Evolutionary conservation across 2,113 vertebrate genomes (phyloP).

Genomic region (Albula goreensis): DNA sequence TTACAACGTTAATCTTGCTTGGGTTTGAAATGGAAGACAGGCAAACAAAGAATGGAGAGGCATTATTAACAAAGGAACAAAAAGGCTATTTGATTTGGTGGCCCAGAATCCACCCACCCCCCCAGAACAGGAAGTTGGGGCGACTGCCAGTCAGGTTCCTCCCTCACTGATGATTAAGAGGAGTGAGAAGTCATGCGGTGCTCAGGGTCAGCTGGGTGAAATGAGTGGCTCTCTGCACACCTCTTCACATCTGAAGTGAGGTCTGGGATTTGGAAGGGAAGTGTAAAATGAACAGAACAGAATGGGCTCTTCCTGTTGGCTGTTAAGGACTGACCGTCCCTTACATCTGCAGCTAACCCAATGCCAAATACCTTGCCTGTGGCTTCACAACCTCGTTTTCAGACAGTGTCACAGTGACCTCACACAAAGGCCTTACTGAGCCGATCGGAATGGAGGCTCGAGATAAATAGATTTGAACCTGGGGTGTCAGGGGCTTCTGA

Average conservation of each 20-base stretch:
- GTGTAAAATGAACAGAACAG: background rate
- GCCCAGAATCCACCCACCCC: background rate
- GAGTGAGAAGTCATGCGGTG: slow-evolving; percentile 23
- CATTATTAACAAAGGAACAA: slow-evolving; percentile 14
- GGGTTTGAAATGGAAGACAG: background rate
- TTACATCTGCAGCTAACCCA: background rate
- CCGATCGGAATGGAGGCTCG: background rate
- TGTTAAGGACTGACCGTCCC: background rate
- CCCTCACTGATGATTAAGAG: background rate
- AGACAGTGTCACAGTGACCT: background rate
- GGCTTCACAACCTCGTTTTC: background rate
- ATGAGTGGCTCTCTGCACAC: background rate
- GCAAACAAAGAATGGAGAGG: background rate
- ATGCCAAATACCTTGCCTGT: slow-evolving; percentile 3
- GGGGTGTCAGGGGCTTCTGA: too few species aligned
- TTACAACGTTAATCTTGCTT: background rate
- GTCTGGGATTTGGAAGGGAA: background rate
- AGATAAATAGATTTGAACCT: background rate
- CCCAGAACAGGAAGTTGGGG: slow-evolving; percentile 11
- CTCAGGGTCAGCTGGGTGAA: background rate
- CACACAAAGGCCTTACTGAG: background rate
- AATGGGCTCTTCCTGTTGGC: background rate
- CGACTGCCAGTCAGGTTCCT: background rate
- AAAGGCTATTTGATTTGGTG: slow-evolving; percentile 8
- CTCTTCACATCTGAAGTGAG: background rate